These are phyloP conservation scores for Episyrphus balteatus DNA, from an alignment of 1,140 invertebrate species.

Conservation along the genomic window DNA sequence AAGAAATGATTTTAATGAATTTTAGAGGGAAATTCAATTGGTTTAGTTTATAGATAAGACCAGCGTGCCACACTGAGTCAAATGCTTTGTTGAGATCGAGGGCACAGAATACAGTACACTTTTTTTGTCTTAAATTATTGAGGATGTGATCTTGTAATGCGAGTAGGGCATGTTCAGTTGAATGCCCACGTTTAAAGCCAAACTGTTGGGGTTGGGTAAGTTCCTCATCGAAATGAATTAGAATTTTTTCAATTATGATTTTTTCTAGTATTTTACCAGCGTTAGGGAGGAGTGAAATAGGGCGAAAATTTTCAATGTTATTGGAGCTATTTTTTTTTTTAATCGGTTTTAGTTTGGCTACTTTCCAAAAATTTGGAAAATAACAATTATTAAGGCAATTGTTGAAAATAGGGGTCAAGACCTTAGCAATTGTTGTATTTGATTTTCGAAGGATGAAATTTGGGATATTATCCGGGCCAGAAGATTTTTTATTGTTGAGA, in stretches of 20 bases:
- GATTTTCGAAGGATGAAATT: background rate
- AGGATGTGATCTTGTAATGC: background rate
- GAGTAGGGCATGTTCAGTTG: background rate
- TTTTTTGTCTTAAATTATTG: background rate
- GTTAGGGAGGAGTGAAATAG: background rate
- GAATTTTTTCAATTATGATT: background rate
- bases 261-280: conserved; percentile 1
- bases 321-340: background rate
- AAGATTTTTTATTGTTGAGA: too few relatives aligned
- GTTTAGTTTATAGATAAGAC: too few relatives aligned
- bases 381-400: too few relatives aligned
- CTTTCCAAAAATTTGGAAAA: background rate
- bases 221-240: background rate
- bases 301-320: too few relatives aligned
- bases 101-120: background rate
- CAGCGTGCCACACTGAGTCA: too few relatives aligned
- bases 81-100: conserved; percentile 1
- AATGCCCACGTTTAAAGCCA: too few relatives aligned
- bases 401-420: background rate
- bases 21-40: too few relatives aligned
- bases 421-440: background rate
- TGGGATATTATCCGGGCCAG: too few relatives aligned
- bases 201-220: too few relatives aligned
- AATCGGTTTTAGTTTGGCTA: background rate
- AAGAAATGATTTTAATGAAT: too few relatives aligned